phyloP scores from a whole-genome alignment of 2,888 invertebrate genomes.

The Boloria euphrosyne region DNA sequence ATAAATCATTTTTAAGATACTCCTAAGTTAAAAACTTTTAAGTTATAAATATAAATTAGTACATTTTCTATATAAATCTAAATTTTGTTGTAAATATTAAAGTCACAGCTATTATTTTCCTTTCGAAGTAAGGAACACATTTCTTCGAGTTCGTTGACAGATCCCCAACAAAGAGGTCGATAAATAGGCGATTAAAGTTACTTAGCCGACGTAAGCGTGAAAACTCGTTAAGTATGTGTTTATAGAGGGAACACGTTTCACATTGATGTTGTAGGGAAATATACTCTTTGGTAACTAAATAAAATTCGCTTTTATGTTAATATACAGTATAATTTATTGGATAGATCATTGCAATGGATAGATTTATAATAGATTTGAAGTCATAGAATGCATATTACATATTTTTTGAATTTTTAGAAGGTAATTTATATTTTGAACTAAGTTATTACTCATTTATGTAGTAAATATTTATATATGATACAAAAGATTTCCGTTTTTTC shows the following conservation, averaged over 20 bases:
- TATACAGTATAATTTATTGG: not conserved
- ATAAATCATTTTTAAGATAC: too few species aligned
- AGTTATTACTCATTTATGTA: not conserved
- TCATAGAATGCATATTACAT: too few species aligned
- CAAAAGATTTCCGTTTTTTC: conserved; percentile 2
- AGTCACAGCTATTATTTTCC: too few species aligned
- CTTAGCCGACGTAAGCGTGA: conserved; percentile 12
- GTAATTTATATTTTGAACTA: too few species aligned
- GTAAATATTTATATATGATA: not conserved
- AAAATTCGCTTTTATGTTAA: not conserved
- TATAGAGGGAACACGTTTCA: conserved; percentile 17
- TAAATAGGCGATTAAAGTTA: conserved; percentile 21
- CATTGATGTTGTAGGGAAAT: conserved; percentile 8
- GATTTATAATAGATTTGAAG: not conserved
- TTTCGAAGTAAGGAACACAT: not conserved
- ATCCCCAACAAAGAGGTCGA: conserved; percentile 14
- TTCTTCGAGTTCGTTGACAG: conserved; percentile 4
- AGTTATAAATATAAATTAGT: too few species aligned
- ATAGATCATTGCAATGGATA: not conserved
- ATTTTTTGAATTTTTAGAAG: too few species aligned
- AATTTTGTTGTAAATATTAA: too few species aligned
- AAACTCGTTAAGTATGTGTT: conserved; percentile 20
- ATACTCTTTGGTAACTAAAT: conserved; percentile 1
- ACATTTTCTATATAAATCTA: too few species aligned
- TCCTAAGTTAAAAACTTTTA: too few species aligned